These are phyloP conservation scores for Margaritifera margaritifera DNA, from an alignment of 2,888 invertebrate species.

Conservation along the genomic window DNA sequence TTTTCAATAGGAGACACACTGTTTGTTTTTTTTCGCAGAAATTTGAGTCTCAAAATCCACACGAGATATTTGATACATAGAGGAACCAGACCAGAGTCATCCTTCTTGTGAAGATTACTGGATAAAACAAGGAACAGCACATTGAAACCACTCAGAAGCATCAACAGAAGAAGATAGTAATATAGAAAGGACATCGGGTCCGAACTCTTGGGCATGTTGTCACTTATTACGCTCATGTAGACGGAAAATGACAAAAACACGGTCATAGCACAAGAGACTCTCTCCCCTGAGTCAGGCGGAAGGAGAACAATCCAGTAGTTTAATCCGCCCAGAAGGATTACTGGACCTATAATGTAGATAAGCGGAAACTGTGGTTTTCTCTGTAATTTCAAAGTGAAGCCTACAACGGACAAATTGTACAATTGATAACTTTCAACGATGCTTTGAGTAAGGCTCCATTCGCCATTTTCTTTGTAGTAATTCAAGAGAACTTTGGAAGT, in stretches of 20 bases:
- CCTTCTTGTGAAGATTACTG: slow-evolving; percentile 19
- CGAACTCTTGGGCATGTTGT: slow-evolving; percentile 29
- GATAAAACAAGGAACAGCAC: slow-evolving; percentile 23
- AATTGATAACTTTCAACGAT: neutral
- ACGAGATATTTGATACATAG: too few species aligned
- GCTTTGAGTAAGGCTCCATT: slow-evolving; percentile 10
- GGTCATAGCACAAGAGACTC: slow-evolving; percentile 28
- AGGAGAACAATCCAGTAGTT: slow-evolving; percentile 29
- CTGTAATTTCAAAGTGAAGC: slow-evolving; percentile 9
- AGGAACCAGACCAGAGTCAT: neutral
- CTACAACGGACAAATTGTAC: neutral
- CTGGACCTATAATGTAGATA: slow-evolving; percentile 26
- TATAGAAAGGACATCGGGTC: slow-evolving; percentile 26
- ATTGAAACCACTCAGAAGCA: slow-evolving; percentile 18
- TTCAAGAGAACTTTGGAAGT: neutral
- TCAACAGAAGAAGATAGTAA: slow-evolving; percentile 25
- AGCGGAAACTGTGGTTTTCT: slow-evolving; percentile 17
- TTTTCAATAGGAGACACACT: too few species aligned
- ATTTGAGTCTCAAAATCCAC: too few species aligned
- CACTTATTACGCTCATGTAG: slow-evolving; percentile 32
- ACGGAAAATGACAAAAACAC: slow-evolving; percentile 30
- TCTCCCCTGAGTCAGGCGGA: slow-evolving; percentile 30
- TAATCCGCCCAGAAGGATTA: slow-evolving; percentile 18
- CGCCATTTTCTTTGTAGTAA: slow-evolving; percentile 14
- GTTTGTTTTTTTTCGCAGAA: too few species aligned